Evolutionary conservation across 2,888 invertebrate genomes (phyloP), one percentile per base, ranked within the genome.

Genomic region (Volucella inanis): DNA sequence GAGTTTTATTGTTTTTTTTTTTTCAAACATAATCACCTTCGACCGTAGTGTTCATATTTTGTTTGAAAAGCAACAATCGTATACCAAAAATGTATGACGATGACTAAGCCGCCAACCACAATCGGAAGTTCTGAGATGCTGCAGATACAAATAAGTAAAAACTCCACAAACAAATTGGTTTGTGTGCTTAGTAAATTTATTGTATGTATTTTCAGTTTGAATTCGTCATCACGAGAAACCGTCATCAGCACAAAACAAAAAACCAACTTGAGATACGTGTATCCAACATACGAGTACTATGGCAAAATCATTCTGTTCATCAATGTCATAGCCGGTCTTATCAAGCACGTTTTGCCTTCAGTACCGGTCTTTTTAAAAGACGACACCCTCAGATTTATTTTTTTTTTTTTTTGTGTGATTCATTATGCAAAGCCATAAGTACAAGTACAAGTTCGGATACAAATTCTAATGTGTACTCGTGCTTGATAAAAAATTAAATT

Each of bases 401-500:
- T 10, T 15, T 3, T 12, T 50, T 15, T 50, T 3, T 8, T 45
- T 38, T 14, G 38, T 45, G 50, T n/a, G 39, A 71, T 68, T 68
- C 38, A 62, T 81, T 68, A 68, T 67, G 43, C 39, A 41, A 22
- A 45, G n/a, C 38, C 55, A 55, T 12, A 38, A 47, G n/a, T n/a
- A 59, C 31, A 0, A 31, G 31, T 31, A 31, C 31, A 3, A 22
- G 18, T 22, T 31, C 31, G 6, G 4, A 31, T 31, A 3, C 38
- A 43, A 59, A 31, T 14, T n/a, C 14, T 22, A 39, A 64, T 65
- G 70, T 71, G 67, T 59, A 71, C 57, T 31, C 65, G 71, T 64
- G 62, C 68, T 55, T 68, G 68, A 59, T 22, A 57, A 78, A 68
- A 74, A 52, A 79, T 49, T 74, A 49, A 72, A 80, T 64, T 80